Evolutionary conservation across 2,797 vertebrate species (phyloP).

Genomic region (Aldrovandia affinis): DNA sequence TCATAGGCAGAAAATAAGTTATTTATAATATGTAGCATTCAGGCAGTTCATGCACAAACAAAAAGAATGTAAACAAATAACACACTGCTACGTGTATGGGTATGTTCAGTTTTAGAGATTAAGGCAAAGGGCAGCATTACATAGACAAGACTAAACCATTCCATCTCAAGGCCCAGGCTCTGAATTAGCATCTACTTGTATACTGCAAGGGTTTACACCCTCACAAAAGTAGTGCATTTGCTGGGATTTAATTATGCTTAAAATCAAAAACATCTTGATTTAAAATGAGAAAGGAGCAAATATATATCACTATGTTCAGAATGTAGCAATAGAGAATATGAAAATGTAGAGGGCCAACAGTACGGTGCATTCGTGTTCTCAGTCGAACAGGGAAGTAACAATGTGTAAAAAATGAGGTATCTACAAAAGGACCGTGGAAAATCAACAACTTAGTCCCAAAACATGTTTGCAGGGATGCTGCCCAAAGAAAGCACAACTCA

Average conservation of each 20-base stretch:
- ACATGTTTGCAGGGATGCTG: neutral
- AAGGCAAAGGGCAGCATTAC: constrained; percentile 29
- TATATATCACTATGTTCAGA: neutral
- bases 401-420: constrained; percentile 2
- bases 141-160: neutral
- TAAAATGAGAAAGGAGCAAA: neutral
- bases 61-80: constrained; percentile 24
- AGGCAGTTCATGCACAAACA: constrained; percentile 24
- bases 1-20: constrained; percentile 35
- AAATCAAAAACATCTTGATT: neutral
- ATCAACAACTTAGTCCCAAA: neutral
- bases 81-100: neutral
- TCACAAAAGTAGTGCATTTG: neutral
- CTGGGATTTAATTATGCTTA: neutral
- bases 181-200: neutral
- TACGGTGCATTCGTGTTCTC: neutral
- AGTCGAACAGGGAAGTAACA: neutral
- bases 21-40: constrained; percentile 22
- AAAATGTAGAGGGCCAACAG: neutral
- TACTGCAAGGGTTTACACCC: neutral
- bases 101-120: constrained; percentile 5
- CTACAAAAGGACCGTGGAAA: neutral
- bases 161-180: constrained; percentile 4
- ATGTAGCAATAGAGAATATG: neutral
- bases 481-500: neutral